Conservation (phyloP, 2,888 invertebrate genomes). For the Pocota personata region DNA sequence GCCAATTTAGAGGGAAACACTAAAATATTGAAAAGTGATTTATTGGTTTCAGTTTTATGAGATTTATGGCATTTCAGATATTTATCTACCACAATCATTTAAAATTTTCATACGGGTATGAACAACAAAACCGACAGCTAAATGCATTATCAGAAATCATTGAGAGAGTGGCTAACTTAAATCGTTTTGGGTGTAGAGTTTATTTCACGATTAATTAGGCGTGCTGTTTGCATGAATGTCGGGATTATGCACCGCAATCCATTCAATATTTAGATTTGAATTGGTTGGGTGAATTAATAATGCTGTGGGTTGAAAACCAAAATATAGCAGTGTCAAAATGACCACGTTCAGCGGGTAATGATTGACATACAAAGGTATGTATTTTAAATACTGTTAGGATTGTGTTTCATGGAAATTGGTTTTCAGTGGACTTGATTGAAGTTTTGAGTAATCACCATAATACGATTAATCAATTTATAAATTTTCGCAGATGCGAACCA, state of each 20-base stretch:
- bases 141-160: background rate
- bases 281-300: background rate
- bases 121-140: background rate
- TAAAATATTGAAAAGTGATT: background rate
- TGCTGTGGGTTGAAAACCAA: background rate
- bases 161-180: background rate
- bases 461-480: too few species aligned
- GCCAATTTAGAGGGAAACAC: background rate
- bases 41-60: background rate
- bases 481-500: too few species aligned
- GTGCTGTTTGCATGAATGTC: background rate
- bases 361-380: background rate
- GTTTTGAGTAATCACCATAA: background rate
- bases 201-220: conserved; percentile 20
- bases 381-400: background rate
- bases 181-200: conserved; percentile 1
- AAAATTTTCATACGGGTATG: background rate
- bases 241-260: background rate
- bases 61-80: conserved; percentile 3
- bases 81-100: background rate
- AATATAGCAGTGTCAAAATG: background rate
- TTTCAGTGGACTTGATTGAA: background rate
- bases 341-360: background rate
- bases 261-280: conserved; percentile 16
- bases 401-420: background rate